Base-by-base conservation (phyloP, 2,888 invertebrate genomes). In the Polyploca ridens region DNA sequence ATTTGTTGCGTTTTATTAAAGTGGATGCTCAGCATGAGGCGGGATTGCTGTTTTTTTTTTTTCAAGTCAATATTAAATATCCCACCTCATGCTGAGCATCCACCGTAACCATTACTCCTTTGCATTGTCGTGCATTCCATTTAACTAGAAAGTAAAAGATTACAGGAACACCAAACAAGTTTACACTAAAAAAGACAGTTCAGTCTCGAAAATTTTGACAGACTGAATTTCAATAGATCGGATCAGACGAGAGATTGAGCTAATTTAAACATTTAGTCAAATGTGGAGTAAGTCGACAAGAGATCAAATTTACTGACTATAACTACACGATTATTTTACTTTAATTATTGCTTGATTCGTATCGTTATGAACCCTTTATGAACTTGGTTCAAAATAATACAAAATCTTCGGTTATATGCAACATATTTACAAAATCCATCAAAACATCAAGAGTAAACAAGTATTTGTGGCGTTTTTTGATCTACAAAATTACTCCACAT, bases 221-320 rank as follows among this genome's bases (percentile, higher is more conserved):
- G 19, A 54, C 54, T 54, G 54, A 54, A 54, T 54, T 54, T 19
- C 54, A 54, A 54, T 54, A 54, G 54, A 54, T 19, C 54, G 54
- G 19, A 54, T 54, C 54, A 54, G 54, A 54, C 54, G 14, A 19
- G 54, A 54, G 54, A 54, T 54, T 54, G 54, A 54, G 54, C 54
- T 54, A 54, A 19, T 16, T 54, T 54, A 13, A 41, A n/a, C 10
- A 10, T 10, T 19, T 19, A 54, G 19, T 54, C 54, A 10, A 19
- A 54, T 19, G 54, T 54, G 54, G 54, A 46, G 46, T n/a, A 49
- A 19, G 4, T 54, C 19, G 19, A 54, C 54, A 54, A 3, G 19
- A 54, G 54, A 54, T 19, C 16, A 54, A 54, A 54, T 13, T 14
- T n/a, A 46, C n/a, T 46, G n/a, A 14, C 19, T 19, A 54, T 19